Percentiles rank a stretch among this genome's conserved stretches.
phyloP scores from a whole-genome alignment of 2,113 vertebrate species.

The Myotis davidii region DNA sequence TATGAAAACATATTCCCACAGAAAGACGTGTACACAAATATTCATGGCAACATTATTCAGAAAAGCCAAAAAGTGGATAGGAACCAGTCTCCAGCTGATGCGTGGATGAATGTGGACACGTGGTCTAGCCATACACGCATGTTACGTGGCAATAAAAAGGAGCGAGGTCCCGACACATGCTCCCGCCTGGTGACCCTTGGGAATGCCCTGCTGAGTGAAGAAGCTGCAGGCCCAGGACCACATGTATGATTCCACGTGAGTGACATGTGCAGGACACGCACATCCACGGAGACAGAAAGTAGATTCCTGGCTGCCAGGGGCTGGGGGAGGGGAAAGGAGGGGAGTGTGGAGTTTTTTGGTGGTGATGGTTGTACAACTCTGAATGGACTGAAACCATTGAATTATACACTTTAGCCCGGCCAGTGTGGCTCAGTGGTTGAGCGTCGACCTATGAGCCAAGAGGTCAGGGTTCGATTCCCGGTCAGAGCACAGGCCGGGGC shows the following conservation, averaged over 20 bases:
- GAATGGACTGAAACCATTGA: constrained; percentile 25
- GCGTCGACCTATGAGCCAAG: too few relatives aligned
- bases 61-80: background rate
- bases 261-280: background rate
- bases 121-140: background rate
- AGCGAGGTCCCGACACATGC: background rate
- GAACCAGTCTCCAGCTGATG: background rate
- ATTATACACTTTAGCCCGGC: background rate
- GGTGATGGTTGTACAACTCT: background rate
- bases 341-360: background rate
- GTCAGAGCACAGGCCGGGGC: too few relatives aligned
- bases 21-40: too few relatives aligned
- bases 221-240: background rate
- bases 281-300: background rate
- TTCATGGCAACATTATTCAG: too few relatives aligned
- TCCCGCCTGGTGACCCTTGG: background rate
- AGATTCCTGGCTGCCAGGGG: background rate
- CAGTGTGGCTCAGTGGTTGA: too few relatives aligned
- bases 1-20: too few relatives aligned
- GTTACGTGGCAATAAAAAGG: background rate
- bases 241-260: background rate
- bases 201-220: background rate
- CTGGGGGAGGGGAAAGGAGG: too few relatives aligned
- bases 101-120: background rate
- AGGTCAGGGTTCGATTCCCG: too few relatives aligned